Evolutionary conservation across 1,140 invertebrate species (phyloP).

Genomic region (Homarus americanus): DNA sequence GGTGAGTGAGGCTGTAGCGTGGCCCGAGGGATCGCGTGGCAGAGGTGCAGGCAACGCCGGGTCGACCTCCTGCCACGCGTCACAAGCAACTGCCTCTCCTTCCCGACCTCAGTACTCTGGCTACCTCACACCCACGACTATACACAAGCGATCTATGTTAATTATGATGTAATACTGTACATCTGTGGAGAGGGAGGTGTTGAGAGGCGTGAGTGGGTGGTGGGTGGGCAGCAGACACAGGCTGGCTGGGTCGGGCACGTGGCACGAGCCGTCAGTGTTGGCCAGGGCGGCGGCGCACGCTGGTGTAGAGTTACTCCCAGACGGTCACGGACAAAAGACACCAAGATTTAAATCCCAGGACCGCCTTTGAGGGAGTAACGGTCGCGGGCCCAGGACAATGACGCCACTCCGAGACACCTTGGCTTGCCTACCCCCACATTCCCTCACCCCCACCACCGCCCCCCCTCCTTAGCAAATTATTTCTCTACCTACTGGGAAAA

Average conservation of each 20-base stretch:
- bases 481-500: neutral
- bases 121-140: no score
- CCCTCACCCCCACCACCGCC: neutral
- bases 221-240: neutral
- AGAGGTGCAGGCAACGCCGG: neutral
- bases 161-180: no score
- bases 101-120: no score
- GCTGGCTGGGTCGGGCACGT: neutral
- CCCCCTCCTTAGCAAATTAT: neutral
- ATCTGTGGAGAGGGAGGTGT: no score
- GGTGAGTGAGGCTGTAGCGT: no score
- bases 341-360: slow-evolving; percentile 30
- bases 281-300: neutral
- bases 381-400: slow-evolving; percentile 24
- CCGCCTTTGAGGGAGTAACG: slow-evolving; percentile 46
- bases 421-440: neutral
- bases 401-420: neutral
- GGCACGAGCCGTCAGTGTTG: neutral
- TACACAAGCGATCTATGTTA: no score
- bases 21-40: neutral
- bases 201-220: no score
- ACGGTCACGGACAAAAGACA: neutral
- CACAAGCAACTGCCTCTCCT: neutral
- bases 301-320: slow-evolving; percentile 21
- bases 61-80: neutral